Percentiles rank a stretch among this genome's conserved stretches.
Conservation (phyloP, 2,797 vertebrate genomes). For the Rhynchotus rufescens region DNA sequence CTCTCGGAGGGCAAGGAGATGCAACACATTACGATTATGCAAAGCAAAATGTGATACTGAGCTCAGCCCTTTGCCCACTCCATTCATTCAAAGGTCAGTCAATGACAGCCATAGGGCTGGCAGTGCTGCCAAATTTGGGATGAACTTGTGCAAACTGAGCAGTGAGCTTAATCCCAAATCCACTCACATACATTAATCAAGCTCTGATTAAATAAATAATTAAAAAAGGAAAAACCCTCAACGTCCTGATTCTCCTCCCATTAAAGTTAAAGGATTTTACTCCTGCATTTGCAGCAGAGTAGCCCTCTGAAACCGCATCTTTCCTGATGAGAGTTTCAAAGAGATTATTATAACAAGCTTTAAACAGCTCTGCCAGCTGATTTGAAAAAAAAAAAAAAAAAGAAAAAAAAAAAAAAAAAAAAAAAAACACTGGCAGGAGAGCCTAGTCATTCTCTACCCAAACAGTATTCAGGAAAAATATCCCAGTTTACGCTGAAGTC, state of each 20-base stretch:
- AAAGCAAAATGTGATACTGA: not conserved
- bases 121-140: not conserved
- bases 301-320: not conserved
- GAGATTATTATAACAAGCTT: not conserved
- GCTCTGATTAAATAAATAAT: not conserved
- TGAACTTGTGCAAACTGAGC: not conserved
- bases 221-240: not conserved
- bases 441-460: not conserved
- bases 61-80: slow-evolving; percentile 7
- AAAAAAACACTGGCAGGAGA: not conserved
- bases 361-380: not conserved
- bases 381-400: not conserved
- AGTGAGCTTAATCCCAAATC: not conserved
- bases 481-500: not conserved
- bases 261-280: not conserved
- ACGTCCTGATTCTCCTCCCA: not conserved
- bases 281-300: not conserved
- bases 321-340: not conserved
- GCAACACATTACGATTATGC: slow-evolving; percentile 24
- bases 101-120: not conserved
- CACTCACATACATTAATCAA: not conserved
- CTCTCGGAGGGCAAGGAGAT: slow-evolving; percentile 40
- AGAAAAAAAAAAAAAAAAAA: too few relatives aligned
- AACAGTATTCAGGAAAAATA: not conserved
- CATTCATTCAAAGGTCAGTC: slow-evolving; percentile 42